phyloP scores from a whole-genome alignment of 2,888 invertebrate genomes.

The Cephus spinipes region DNA sequence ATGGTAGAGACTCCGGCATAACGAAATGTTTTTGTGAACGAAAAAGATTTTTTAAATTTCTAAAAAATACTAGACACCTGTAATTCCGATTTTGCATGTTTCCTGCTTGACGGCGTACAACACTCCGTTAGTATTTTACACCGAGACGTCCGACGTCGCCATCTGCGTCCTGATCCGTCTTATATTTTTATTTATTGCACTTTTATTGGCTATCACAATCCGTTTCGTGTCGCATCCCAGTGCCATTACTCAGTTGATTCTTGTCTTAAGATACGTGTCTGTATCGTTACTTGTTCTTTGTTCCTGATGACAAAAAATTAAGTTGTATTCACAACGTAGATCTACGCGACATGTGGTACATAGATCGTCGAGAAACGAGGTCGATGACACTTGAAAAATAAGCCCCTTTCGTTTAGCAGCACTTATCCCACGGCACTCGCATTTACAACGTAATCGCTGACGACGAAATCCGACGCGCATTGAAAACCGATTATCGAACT shows the following conservation, averaged over 20 bases:
- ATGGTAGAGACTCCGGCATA: neutral
- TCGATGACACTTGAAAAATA: slow-evolving; percentile 33
- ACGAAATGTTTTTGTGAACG: neutral
- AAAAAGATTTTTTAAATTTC: neutral
- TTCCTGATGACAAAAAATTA: neutral
- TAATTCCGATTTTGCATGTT: neutral
- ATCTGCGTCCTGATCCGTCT: neutral
- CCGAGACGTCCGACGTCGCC: neutral
- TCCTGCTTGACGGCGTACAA: neutral
- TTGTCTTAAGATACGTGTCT: neutral
- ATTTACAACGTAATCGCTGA: neutral
- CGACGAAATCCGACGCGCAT: neutral
- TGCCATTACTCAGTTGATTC: neutral
- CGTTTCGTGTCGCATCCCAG: neutral
- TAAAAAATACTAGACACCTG: neutral
- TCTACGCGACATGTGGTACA: neutral
- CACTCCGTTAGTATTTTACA: neutral
- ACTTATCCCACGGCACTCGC: neutral
- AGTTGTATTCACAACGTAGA: neutral
- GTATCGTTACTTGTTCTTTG: neutral
- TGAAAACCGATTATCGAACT: neutral
- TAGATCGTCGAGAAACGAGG: slow-evolving; percentile 30
- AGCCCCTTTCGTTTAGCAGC: neutral
- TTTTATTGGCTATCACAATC: neutral
- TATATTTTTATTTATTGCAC: neutral